Conservation (phyloP, 2,797 vertebrate species). For the Labroides dimidiatus region DNA sequence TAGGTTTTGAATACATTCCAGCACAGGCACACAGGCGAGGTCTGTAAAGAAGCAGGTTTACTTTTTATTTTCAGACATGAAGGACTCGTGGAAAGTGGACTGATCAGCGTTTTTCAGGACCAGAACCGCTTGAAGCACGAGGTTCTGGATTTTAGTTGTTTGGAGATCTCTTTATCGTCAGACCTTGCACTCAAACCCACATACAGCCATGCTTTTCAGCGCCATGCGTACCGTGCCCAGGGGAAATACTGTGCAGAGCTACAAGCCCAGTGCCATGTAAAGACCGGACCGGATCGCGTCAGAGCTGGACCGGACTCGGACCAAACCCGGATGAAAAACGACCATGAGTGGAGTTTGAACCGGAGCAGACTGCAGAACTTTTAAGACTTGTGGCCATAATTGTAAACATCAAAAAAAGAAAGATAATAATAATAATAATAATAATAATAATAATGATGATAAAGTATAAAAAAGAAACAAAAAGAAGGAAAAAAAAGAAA, state of each 20-base stretch:
- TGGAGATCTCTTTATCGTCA: slow-evolving; percentile 28
- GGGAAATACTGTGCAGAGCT: slow-evolving; percentile 80
- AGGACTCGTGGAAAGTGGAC: slow-evolving; percentile 14
- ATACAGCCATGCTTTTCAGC: slow-evolving; percentile 69
- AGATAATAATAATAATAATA: slow-evolving; percentile 41
- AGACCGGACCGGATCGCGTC: slow-evolving; percentile 68
- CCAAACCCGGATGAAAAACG: slow-evolving; percentile 69
- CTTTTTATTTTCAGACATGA: slow-evolving; percentile 16
- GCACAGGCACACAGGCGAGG: slow-evolving; percentile 69
- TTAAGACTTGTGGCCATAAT: slow-evolving; percentile 77
- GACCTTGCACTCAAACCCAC: slow-evolving; percentile 55
- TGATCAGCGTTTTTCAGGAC: slow-evolving; percentile 46
- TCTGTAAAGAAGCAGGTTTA: slow-evolving; percentile 59
- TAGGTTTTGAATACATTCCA: slow-evolving; percentile 85
- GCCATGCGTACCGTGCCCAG: slow-evolving; percentile 62
- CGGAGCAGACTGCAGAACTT: slow-evolving; percentile 61
- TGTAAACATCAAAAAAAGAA: slow-evolving; percentile 71
- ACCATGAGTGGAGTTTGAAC: slow-evolving; percentile 45
- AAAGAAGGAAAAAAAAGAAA: slow-evolving; percentile 60
- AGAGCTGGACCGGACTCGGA: slow-evolving; percentile 73
- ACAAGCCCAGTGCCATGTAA: slow-evolving; percentile 84
- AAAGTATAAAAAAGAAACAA: slow-evolving; percentile 68
- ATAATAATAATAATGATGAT: slow-evolving; percentile 55
- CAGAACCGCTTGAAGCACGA: neutral
- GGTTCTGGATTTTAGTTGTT: slow-evolving; percentile 44